Conservation (phyloP, 2,797 vertebrate genomes). For the Urophycis tenuis region DNA sequence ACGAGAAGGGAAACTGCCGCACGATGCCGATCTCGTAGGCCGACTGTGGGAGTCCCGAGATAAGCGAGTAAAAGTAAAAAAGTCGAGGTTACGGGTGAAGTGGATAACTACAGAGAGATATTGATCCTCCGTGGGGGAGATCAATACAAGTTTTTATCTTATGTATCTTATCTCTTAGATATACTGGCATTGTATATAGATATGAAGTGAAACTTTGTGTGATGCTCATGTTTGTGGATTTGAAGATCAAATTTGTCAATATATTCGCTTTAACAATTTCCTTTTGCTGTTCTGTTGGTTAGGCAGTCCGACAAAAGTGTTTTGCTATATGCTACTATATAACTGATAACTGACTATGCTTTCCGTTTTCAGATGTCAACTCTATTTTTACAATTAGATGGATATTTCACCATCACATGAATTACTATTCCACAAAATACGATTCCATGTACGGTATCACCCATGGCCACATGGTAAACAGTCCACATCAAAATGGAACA, state of each 20-base stretch:
- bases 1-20: slow-evolving; percentile 97
- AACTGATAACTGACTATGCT: no score
- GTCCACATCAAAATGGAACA: neutral
- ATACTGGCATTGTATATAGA: neutral
- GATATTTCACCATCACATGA: neutral
- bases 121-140: no score
- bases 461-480: neutral
- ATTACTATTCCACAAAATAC: neutral
- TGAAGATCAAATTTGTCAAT: neutral
- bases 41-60: slow-evolving; percentile 71
- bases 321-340: neutral
- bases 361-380: neutral
- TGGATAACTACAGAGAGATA: neutral
- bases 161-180: no score
- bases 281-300: neutral
- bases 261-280: neutral
- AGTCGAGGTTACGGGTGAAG: no score
- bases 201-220: neutral
- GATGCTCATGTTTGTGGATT: neutral
- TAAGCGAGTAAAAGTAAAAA: no score
- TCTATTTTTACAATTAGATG: neutral
- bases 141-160: no score
- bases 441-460: neutral
- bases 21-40: slow-evolving; percentile 94
- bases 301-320: neutral